Base-by-base conservation (phyloP, 2,888 invertebrate genomes). In the Carabus problematicus region DNA sequence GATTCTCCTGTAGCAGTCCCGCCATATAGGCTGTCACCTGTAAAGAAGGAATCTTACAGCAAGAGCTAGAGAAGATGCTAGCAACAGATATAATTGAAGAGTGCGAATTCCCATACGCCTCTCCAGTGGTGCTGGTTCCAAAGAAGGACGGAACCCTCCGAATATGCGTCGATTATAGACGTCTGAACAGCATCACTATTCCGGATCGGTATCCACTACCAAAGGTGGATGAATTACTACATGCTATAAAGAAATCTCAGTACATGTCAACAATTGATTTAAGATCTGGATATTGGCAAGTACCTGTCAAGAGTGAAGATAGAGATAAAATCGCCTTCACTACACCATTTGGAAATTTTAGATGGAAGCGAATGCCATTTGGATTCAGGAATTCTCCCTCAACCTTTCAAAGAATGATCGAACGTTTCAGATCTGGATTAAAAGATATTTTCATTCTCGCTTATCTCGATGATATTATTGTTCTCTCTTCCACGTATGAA, bases 201-300 rank as follows among this genome's bases (percentile, higher is more conserved):
- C 54, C 54, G n/a, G n/a, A n/a, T n/a, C n/a, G n/a, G n/a, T n/a
- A 63, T 18, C 63, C 63, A 40, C 11, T 63, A 41, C 63, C 63
- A 16, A n/a, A 54, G 18, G 14, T 63, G 8, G 63, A 63, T 11
- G 54, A 63, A 14, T 16, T 63, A 11, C 41, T 63, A 12, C 63
- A 63, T 9, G 49, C 14, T 40, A 18, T 54, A 3, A 63, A 63
- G 11, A n/a, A 9, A 8, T 41, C 63, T 11, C 9, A 8, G 7
- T 63, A 54, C 41, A 63, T 63, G 54, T 16, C 54, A 1, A 63
- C 54, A 12, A 4, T 63, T n/a, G 52, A 63, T n/a, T 41, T 63
- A 7, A 39, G 40, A 8, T 19, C 63, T 12, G 63, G 54, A 41
- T 63, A 52, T n/a, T n/a, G n/a, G n/a, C n/a, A n/a, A n/a, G n/a